Percentiles rank a stretch among this genome's conserved stretches.
Evolutionary conservation across 2,113 vertebrate genomes (phyloP).

Genomic region (Gallinago undulata): DNA sequence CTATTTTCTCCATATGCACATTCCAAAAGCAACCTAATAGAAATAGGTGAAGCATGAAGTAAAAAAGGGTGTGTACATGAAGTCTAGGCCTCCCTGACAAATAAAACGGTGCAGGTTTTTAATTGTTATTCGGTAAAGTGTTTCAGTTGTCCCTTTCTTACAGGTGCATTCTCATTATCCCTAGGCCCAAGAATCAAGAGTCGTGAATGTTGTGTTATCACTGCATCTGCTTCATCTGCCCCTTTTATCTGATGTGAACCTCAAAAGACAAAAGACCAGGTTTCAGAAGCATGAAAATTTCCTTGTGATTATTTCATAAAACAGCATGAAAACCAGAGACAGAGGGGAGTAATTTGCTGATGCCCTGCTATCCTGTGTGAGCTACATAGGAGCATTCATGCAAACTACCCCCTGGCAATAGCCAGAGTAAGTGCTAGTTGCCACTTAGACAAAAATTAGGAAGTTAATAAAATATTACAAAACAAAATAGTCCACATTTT

Average conservation of each 20-base stretch:
- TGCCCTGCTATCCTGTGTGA: neutral
- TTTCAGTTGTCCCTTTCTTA: neutral
- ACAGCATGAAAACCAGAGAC: neutral
- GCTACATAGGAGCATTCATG: neutral
- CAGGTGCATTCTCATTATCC: neutral
- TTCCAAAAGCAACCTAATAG: neutral
- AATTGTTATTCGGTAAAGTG: neutral
- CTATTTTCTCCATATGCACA: neutral
- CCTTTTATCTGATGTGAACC: neutral
- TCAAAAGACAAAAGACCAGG: neutral
- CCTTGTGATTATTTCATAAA: neutral
- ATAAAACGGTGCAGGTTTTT: neutral
- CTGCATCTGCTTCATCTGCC: neutral
- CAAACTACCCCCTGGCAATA: neutral
- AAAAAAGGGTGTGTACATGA: neutral
- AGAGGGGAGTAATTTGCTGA: neutral
- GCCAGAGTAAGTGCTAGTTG: neutral
- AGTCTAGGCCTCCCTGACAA: neutral
- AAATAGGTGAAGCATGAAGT: neutral
- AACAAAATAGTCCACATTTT: neutral
- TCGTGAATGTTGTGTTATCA: fast-evolving
- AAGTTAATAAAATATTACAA: neutral
- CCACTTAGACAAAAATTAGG: neutral
- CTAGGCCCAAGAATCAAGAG: neutral
- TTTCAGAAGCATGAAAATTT: neutral